These are phyloP conservation scores for Cyanistes caeruleus DNA, from an alignment of 2,113 vertebrate genomes.

Conservation along the genomic window DNA sequence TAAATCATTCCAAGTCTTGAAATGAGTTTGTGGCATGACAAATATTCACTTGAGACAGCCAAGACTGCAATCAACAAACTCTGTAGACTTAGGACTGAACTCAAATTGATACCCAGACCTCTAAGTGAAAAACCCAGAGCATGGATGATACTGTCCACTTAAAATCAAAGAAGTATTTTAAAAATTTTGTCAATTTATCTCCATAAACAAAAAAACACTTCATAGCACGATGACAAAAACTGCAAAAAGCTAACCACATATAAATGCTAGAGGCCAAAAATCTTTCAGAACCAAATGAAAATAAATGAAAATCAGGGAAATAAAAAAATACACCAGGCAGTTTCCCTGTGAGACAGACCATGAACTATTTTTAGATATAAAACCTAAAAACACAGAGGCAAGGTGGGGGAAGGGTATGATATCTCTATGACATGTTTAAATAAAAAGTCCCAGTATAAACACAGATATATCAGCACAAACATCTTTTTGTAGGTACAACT, in stretches of 20 bases:
- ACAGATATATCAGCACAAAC: background rate
- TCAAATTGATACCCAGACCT: background rate
- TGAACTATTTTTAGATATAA: slow-evolving; percentile 15
- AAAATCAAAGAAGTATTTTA: background rate
- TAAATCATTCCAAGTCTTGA: slow-evolving; percentile 8
- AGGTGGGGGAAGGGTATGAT: background rate
- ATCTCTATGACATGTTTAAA: background rate
- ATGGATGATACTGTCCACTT: background rate
- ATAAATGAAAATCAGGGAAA: slow-evolving; percentile 7
- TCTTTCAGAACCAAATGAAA: background rate
- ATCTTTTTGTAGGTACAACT: background rate
- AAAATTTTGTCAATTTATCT: background rate
- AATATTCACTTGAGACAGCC: background rate
- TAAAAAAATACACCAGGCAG: background rate
- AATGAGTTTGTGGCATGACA: background rate
- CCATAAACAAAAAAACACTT: background rate
- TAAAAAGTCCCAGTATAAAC: background rate
- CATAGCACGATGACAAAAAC: background rate
- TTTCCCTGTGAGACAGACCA: background rate
- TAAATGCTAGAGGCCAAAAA: slow-evolving; percentile 15
- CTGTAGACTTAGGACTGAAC: background rate
- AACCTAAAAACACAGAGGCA: background rate
- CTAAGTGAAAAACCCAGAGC: background rate
- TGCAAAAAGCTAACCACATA: background rate
- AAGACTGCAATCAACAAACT: background rate